phyloP scores from a whole-genome alignment of 2,888 invertebrate genomes.

The Alentia gelatinosa region DNA sequence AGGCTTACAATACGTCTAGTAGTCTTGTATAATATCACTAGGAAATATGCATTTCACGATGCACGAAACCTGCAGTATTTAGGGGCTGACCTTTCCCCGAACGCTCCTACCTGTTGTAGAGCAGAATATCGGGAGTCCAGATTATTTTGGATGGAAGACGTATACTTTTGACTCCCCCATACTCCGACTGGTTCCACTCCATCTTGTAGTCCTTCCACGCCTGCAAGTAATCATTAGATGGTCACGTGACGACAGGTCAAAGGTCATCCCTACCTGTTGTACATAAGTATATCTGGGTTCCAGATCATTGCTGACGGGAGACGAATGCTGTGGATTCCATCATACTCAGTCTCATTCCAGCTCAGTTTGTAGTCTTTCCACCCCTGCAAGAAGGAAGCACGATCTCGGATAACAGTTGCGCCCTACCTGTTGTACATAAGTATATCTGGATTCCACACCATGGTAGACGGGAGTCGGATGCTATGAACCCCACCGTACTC shows the following conservation, averaged over 20 bases:
- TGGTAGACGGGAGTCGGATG: constrained; percentile 66
- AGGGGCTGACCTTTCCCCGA: neutral
- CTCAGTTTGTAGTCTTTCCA: constrained; percentile 69
- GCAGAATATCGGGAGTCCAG: constrained; percentile 71
- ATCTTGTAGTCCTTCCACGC: constrained; percentile 70
- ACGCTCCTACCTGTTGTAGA: constrained; percentile 69
- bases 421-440: constrained; percentile 71
- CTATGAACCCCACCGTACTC: constrained; percentile 68
- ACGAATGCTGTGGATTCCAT: constrained; percentile 66
- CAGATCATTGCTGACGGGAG: constrained; percentile 67
- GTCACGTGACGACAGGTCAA: constrained; percentile 33
- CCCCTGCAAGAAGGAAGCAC: constrained; percentile 60
- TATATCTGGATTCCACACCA: constrained; percentile 71
- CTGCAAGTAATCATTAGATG: constrained; percentile 60
- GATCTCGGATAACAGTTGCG: constrained; percentile 10
- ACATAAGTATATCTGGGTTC: constrained; percentile 71
- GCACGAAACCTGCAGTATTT: constrained; percentile 5
- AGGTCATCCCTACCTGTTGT: constrained; percentile 67
- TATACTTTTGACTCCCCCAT: constrained; percentile 68
- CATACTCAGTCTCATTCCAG: constrained; percentile 69
- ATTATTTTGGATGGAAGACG: constrained; percentile 67
- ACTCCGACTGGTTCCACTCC: constrained; percentile 66
- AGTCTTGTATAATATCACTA: no score
- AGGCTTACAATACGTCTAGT: no score
- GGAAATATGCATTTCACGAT: no score